Conservation (phyloP, 1,140 invertebrate species). For the Drosophila sucinea region DNA sequence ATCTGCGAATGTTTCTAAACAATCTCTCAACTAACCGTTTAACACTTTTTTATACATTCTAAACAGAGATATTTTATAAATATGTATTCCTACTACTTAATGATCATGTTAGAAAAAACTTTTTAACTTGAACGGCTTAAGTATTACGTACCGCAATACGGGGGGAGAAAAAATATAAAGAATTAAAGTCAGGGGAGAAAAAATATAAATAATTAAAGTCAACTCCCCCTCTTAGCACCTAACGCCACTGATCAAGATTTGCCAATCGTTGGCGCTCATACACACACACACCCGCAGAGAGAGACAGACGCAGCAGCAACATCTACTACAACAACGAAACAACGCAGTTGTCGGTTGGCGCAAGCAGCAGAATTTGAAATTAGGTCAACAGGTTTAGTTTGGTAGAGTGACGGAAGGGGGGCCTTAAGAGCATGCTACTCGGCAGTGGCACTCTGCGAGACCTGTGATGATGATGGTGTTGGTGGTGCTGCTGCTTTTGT, state of each 20-base stretch:
- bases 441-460: slow-evolving; percentile 14
- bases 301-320: slow-evolving; percentile 53
- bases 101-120: too few relatives aligned
- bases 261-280: slow-evolving; percentile 69
- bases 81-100: too few relatives aligned
- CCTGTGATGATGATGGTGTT: slow-evolving; percentile 25
- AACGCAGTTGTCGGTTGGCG: slow-evolving; percentile 13
- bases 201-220: neutral
- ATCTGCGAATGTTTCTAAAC: too few relatives aligned
- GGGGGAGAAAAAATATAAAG: too few relatives aligned
- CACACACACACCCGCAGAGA: slow-evolving; percentile 32
- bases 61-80: too few relatives aligned
- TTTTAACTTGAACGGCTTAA: too few relatives aligned
- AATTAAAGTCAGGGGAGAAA: too few relatives aligned
- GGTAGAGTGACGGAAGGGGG: slow-evolving; percentile 49
- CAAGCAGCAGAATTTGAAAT: slow-evolving; percentile 79
- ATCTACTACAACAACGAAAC: slow-evolving; percentile 59
- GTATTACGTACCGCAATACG: too few relatives aligned
- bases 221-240: slow-evolving; percentile 28
- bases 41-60: too few relatives aligned
- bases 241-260: slow-evolving; percentile 71
- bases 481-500: neutral
- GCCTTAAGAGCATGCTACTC: slow-evolving; percentile 37
- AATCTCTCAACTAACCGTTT: too few relatives aligned
- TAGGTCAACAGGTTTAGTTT: slow-evolving; percentile 81